Base-by-base conservation (phyloP, 2,797 vertebrate genomes). In the Sandelia bainsii region DNA sequence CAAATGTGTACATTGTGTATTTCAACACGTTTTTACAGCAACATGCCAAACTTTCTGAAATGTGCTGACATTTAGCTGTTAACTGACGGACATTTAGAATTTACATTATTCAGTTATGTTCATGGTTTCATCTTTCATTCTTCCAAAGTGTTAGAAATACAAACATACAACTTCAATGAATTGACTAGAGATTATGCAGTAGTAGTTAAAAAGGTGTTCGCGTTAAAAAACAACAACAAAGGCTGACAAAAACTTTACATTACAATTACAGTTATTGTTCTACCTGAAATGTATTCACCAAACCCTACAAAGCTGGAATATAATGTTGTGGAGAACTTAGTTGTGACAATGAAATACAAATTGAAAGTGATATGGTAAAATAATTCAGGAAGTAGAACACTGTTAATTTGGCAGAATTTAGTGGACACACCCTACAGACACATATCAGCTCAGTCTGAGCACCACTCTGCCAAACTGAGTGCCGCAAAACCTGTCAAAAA, bases 391-490 rank as follows among this genome's bases (percentile, higher is more conserved):
- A 83, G 74, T 51, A 37, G n/a, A 54, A 8, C 17, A 5, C 46
- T 42, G 25, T 50, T 39, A 64, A 81, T 12, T 60, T 75, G 37
- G 52, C 11, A 5, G 23, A 69, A 72, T 58, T 72, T 45, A 4
- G 16, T 2, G 65, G 89, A 22, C 91, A 89, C 91, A 81, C 90
- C 91, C 91, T 76, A 50, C 50, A 25, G 8, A 59, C 22, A 39
- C 8, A 44, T 16, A 8, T 25, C 13, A 39, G 29, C 40, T 20
- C 61, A 2, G 49, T 5, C 17, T 37, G 29, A 52, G 9, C 62
- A n/a, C 51, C 0, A 0, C 44, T 53, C 19, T 10, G n/a, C 13
- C 12, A 34, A 14, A 25, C 1, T 3, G 32, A 50, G 64, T 0
- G 3, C 14, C 1, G 3, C 8, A 32, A 53, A 83, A 62, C 22